phyloP scores from a whole-genome alignment of 2,113 vertebrate species.

The Alosa alosa region DNA sequence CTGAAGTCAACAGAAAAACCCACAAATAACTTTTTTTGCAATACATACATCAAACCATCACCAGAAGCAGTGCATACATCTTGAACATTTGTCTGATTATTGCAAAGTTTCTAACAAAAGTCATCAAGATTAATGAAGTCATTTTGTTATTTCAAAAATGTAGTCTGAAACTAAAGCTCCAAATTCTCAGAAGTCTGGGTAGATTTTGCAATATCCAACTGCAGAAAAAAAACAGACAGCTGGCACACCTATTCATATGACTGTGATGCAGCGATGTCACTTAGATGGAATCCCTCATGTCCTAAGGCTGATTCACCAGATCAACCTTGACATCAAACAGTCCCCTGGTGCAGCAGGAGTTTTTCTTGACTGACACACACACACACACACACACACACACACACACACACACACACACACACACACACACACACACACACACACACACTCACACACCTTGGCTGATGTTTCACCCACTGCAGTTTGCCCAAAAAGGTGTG shows the following conservation, averaged over 20 bases:
- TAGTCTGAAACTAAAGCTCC: background rate
- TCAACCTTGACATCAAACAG: conserved; percentile 25
- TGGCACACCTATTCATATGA: conserved; percentile 4
- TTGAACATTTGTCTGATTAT: background rate
- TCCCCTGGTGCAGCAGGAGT: conserved; percentile 8
- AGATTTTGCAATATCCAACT: background rate
- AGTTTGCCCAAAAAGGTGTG: conserved; percentile 33
- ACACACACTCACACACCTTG: background rate
- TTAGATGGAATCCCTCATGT: conserved; percentile 4
- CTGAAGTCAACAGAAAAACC: conserved; percentile 64
- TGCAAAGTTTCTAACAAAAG: background rate
- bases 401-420: too few species aligned
- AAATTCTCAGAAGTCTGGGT: background rate
- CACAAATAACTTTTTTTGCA: background rate
- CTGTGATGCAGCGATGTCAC: background rate
- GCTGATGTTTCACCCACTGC: conserved; percentile 2
- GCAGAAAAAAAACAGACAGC: background rate
- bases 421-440: too few species aligned
- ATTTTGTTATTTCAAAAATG: background rate
- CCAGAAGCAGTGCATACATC: background rate
- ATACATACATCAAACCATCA: background rate
- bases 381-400: too few species aligned
- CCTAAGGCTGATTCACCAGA: conserved; percentile 17
- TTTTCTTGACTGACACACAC: conserved; percentile 26
- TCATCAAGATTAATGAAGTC: background rate